Conservation (phyloP, 2,113 vertebrate species). For the Myotis davidii region DNA sequence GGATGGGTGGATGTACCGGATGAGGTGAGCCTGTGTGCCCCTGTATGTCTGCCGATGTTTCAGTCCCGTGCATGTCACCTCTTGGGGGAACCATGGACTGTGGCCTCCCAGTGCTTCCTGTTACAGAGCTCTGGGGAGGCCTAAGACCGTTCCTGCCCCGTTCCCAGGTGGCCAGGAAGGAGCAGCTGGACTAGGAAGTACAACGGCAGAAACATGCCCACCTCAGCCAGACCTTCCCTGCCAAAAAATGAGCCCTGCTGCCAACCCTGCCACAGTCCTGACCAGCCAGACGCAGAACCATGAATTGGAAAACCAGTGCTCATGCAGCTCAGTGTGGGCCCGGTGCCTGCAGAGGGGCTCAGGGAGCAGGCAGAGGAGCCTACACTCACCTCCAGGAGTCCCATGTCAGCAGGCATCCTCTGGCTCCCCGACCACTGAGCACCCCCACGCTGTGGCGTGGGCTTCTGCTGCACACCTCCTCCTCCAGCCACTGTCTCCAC, state of each 20-base stretch:
- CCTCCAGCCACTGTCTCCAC: neutral
- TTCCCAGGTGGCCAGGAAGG: conserved; percentile 84
- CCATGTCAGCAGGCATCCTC: fast-evolving
- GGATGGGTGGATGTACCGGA: fast-evolving
- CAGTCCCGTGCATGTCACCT: fast-evolving
- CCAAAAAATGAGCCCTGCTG: conserved; percentile 65
- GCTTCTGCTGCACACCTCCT: neutral
- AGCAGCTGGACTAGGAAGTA: conserved; percentile 86
- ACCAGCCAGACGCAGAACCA: fast-evolving
- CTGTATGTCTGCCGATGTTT: fast-evolving
- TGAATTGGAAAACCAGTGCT: fast-evolving
- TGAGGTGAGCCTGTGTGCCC: fast-evolving
- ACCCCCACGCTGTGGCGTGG: neutral
- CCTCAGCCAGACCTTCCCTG: conserved; percentile 78
- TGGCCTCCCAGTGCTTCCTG: neutral
- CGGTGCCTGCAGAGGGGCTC: neutral
- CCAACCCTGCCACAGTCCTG: fast-evolving
- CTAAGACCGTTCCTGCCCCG: fast-evolving
- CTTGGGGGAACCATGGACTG: fast-evolving
- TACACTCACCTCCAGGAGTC: fast-evolving
- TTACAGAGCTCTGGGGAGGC: neutral
- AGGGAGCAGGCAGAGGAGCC: neutral
- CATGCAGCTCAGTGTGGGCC: fast-evolving
- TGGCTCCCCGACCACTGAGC: fast-evolving
- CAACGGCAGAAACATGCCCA: conserved; percentile 70